Evolutionary conservation across 2,888 invertebrate species (phyloP).

Genomic region (Torymus auratus): DNA sequence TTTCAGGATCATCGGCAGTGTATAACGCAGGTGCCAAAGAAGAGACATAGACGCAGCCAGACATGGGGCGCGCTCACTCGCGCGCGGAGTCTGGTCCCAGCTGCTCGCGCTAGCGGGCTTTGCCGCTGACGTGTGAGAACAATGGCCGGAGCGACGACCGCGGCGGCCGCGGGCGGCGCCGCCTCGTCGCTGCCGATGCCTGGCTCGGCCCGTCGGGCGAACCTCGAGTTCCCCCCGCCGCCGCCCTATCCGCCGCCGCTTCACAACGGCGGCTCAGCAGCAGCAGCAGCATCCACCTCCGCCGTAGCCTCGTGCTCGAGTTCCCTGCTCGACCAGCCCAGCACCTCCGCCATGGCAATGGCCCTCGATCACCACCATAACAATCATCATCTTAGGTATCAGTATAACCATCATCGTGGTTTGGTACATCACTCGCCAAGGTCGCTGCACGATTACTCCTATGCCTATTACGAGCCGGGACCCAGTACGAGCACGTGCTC

Average conservation of each 20-base stretch:
- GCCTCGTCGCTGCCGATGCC: slow-evolving; percentile 57
- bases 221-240: slow-evolving; percentile 86
- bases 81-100: too few relatives aligned
- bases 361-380: too few relatives aligned
- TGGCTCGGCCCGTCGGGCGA: slow-evolving; percentile 66
- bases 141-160: slow-evolving; percentile 31
- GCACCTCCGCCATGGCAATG: too few relatives aligned
- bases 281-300: slow-evolving; percentile 11
- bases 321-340: too few relatives aligned
- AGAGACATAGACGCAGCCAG: too few relatives aligned
- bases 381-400: slow-evolving; percentile 59
- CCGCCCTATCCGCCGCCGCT: slow-evolving; percentile 83
- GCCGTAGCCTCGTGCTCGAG: too few relatives aligned
- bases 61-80: too few relatives aligned
- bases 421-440: slow-evolving; percentile 33
- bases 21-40: slow-evolving; percentile 35
- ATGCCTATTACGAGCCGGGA: slow-evolving; percentile 85
- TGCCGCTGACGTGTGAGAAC: not conserved
- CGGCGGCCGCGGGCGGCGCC: slow-evolving; percentile 64
- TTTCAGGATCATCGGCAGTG: not conserved
- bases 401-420: slow-evolving; percentile 59
- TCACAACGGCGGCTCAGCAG: slow-evolving; percentile 64
- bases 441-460: slow-evolving; percentile 83
- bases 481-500: slow-evolving; percentile 35
- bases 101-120: too few relatives aligned